These are phyloP conservation scores for Shinisaurus crocodilurus DNA, from an alignment of 2,113 vertebrate species.

Conservation along the genomic window DNA sequence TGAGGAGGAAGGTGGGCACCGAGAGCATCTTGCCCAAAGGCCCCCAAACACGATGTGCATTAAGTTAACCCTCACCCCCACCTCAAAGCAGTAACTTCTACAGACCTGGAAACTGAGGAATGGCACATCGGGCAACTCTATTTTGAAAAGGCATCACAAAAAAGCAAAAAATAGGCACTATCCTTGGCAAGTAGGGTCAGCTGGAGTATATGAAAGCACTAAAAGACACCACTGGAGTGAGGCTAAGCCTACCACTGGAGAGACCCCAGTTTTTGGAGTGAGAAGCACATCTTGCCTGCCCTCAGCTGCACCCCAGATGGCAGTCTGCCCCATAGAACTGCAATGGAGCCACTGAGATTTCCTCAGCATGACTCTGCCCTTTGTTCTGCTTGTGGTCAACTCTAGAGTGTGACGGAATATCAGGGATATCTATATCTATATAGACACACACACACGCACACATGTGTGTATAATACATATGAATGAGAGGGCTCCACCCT, in stretches of 20 bases:
- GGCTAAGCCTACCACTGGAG: neutral
- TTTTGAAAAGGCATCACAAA: neutral
- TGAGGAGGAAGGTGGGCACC: neutral
- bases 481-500: neutral
- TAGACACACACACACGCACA: neutral
- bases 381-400: too few relatives aligned
- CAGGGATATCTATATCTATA: neutral
- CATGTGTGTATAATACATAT: too few relatives aligned
- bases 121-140: neutral
- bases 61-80: neutral
- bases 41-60: neutral
- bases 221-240: neutral
- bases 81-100: neutral
- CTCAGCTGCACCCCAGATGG: neutral
- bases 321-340: neutral
- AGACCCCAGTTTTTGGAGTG: neutral
- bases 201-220: neutral
- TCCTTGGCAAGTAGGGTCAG: neutral
- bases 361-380: too few relatives aligned
- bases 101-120: neutral
- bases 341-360: neutral
- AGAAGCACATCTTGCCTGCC: neutral
- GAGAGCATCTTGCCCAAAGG: neutral
- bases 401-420: too few relatives aligned
- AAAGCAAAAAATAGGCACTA: neutral